Conservation (phyloP, 2,797 vertebrate genomes). For the Diplodus sargus region DNA sequence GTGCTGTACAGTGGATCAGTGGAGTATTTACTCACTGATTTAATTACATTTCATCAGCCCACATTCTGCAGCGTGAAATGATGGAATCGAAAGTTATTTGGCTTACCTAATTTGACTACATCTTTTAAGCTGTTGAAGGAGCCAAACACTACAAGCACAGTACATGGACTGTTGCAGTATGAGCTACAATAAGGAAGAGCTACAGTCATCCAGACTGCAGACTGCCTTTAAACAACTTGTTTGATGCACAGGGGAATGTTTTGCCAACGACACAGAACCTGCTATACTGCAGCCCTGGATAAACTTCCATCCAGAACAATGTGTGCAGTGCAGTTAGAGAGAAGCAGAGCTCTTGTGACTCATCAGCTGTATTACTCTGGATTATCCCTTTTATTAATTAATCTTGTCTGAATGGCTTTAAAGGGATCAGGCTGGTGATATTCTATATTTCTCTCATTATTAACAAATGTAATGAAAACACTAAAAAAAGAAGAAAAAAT, state of each 20-base stretch:
- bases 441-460: neutral
- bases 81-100: constrained; percentile 6
- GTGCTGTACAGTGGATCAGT: neutral
- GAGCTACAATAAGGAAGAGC: neutral
- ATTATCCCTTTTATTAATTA: neutral
- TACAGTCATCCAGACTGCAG: neutral
- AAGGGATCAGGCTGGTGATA: neutral
- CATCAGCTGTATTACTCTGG: neutral
- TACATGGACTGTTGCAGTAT: constrained; percentile 6
- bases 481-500: neutral
- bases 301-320: neutral
- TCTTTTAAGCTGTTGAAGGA: constrained; percentile 11
- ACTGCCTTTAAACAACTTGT: neutral
- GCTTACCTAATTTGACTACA: neutral
- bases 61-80: neutral
- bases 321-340: neutral
- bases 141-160: neutral
- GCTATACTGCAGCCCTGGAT: neutral
- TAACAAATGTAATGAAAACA: neutral
- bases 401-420: neutral
- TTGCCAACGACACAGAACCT: neutral
- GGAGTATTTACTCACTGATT: neutral
- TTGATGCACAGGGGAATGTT: neutral
- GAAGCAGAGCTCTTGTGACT: neutral
- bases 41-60: constrained; percentile 20